phyloP scores from a whole-genome alignment of 1,140 invertebrate genomes.

The Orchesella cincta region DNA sequence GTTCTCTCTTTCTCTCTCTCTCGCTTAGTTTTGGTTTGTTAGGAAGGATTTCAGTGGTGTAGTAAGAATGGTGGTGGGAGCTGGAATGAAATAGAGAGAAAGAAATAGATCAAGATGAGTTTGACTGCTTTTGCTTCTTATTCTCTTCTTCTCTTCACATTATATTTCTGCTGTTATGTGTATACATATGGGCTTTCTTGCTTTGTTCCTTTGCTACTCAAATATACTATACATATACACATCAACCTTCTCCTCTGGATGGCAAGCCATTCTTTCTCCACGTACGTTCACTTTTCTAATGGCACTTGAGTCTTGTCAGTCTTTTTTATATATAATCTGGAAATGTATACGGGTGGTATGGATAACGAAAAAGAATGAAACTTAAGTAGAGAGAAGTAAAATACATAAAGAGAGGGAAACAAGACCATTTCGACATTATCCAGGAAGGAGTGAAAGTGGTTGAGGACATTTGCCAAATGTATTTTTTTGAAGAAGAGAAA shows the following conservation, averaged over 20 bases:
- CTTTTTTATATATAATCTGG: constrained; percentile 7
- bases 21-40: too few relatives aligned
- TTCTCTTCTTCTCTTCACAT: not conserved
- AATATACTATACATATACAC: too few relatives aligned
- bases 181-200: too few relatives aligned
- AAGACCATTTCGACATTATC: constrained; percentile 20
- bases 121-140: not conserved
- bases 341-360: not conserved
- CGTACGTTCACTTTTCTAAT: constrained; percentile 12
- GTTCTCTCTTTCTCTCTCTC: too few relatives aligned
- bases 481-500: constrained; percentile 26
- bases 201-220: too few relatives aligned
- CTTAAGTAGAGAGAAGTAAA: not conserved
- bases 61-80: too few relatives aligned
- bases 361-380: constrained; percentile 16
- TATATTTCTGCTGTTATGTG: too few relatives aligned
- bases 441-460: constrained; percentile 39
- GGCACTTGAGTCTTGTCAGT: constrained; percentile 20
- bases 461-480: constrained; percentile 44
- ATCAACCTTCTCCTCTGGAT: not conserved
- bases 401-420: not conserved
- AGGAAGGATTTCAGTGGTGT: too few relatives aligned
- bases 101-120: constrained; percentile 11
- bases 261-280: not conserved
- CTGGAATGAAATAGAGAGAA: not conserved